Base-by-base conservation (phyloP, 2,888 invertebrate genomes). In the Stenodema calcarata region DNA sequence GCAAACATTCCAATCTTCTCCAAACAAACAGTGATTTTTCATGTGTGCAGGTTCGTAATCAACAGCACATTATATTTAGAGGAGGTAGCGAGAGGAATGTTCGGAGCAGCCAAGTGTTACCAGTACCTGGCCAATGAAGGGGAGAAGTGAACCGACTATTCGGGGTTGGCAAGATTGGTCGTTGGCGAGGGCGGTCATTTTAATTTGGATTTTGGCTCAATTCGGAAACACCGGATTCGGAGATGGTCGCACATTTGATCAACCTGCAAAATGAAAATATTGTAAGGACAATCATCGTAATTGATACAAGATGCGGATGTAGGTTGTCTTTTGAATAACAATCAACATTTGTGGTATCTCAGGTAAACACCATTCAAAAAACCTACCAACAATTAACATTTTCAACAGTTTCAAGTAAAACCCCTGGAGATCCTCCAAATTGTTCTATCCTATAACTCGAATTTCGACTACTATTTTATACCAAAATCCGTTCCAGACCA, bases 171-270 rank as follows among this genome's bases (percentile, higher is more conserved):
- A 27, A 62, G 62, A 23, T 9, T 62, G 23, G 62, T 62, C 7
- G 23, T 2, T 6, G 35, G 35, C 7, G 62, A 73, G 16, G 16
- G 35, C 16, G 78, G 78, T 82, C 69, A 82, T 69, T 82, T 82
- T 42, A 18, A 23, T 18, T 82, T 82, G 35, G 30, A 16, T 69
- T 73, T 84, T 16, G 86, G 86, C 2, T 27, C 28, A 11, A 94
- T 93, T 81, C 92, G 92, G 92, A 98, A 98, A 92, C 97, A 97
- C 90, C 95, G 92, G 90, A 98, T 97, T 90, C 95, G 95, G 92
- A 98, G 98, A 92, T 98, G 97, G 88, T 94, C 93, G 91, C 98
- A 98, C 98, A 98, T 97, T 92, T 98, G 97, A 90, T 95, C 95
- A n/a, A 98, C 97, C 98, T 98, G 92, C 0, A 70, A 47, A 70